phyloP scores from a whole-genome alignment of 2,797 vertebrate species.

The Poecilia wingei region DNA sequence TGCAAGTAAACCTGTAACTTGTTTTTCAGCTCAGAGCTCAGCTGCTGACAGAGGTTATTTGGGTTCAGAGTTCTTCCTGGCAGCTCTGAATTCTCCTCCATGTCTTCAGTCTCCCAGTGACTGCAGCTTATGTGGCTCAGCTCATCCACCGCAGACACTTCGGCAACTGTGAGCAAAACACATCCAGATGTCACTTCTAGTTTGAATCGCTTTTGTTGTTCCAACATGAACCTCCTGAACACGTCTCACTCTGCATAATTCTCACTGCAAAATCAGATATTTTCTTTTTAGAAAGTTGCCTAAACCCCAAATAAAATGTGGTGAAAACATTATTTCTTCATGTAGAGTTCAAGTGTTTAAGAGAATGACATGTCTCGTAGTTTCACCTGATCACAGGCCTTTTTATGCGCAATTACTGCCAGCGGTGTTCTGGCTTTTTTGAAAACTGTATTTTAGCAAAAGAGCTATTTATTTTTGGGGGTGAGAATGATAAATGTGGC shows the following conservation, averaged over 20 bases:
- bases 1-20: slow-evolving; percentile 83
- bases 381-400: neutral
- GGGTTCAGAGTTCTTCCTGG: slow-evolving; percentile 58
- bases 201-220: slow-evolving; percentile 3
- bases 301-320: neutral
- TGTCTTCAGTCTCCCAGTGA: slow-evolving; percentile 56
- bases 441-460: neutral
- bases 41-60: slow-evolving; percentile 79
- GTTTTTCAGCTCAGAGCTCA: slow-evolving; percentile 84
- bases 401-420: neutral
- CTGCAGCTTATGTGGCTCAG: slow-evolving; percentile 53
- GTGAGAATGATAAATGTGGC: slow-evolving; percentile 1
- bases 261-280: neutral
- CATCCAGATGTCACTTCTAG: neutral
- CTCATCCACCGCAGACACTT: slow-evolving; percentile 50
- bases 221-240: neutral
- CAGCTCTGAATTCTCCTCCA: slow-evolving; percentile 66
- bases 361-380: neutral
- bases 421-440: slow-evolving; percentile 1
- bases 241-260: neutral
- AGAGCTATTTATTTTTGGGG: neutral
- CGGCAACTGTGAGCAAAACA: slow-evolving; percentile 40
- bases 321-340: neutral
- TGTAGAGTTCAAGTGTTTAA: neutral
- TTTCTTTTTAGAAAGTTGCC: neutral